phyloP scores from a whole-genome alignment of 2,888 invertebrate species.

The Meteorus colon region DNA sequence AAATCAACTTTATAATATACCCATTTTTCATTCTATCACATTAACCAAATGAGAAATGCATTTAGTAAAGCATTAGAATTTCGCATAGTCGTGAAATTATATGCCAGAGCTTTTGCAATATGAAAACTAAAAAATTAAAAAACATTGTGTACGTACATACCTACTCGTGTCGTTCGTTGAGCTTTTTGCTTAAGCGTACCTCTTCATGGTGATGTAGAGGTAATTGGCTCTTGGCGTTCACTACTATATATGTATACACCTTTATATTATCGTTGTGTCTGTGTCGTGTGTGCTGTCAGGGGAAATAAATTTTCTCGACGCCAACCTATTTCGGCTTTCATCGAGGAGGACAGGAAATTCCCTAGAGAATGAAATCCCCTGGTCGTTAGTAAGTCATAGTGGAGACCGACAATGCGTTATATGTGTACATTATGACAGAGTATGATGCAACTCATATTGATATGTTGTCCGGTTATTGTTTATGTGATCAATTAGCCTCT shows the following conservation, averaged over 20 bases:
- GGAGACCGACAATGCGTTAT: conserved; percentile 1
- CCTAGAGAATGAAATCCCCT: conserved; percentile 37
- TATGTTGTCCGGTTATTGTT: conserved; percentile 11
- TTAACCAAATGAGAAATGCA: too few relatives aligned
- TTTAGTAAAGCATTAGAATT: too few relatives aligned
- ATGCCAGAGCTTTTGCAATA: too few relatives aligned
- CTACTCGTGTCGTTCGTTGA: conserved; percentile 13
- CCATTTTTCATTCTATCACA: too few relatives aligned
- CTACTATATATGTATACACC: conserved; percentile 1
- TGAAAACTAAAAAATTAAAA: too few relatives aligned
- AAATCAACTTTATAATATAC: background rate
- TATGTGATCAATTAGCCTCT: conserved; percentile 23
- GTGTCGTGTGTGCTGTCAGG: conserved; percentile 38
- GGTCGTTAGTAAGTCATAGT: conserved; percentile 32
- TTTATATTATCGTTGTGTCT: conserved; percentile 27
- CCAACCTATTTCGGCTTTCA: conserved; percentile 47
- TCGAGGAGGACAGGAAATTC: conserved; percentile 36
- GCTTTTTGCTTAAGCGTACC: conserved; percentile 26
- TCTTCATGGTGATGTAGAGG: conserved; percentile 32
- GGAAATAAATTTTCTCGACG: conserved; percentile 46
- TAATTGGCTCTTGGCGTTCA: conserved; percentile 39
- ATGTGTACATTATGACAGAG: background rate
- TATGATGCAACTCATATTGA: conserved; percentile 24
- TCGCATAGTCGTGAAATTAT: too few relatives aligned
- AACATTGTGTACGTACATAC: too few relatives aligned